Evolutionary conservation across 2,113 vertebrate species (phyloP), one percentile per base, ranked within the genome.

Genomic region (Lagopus leucura): DNA sequence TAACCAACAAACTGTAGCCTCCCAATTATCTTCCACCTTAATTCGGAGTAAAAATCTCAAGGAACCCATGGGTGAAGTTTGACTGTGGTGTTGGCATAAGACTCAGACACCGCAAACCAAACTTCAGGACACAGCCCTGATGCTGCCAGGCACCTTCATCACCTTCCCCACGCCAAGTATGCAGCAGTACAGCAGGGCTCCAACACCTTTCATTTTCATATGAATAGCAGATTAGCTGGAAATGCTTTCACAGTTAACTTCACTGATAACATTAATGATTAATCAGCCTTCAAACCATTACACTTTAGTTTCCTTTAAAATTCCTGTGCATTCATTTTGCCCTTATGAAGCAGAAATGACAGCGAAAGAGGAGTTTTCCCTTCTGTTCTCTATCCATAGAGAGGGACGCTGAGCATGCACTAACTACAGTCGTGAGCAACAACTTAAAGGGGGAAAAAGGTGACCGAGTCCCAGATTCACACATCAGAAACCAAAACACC

Each of bases 141-240:
- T 2, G 38, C 36, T 8, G 10, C 4, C 2, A 5, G 5, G 42
- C 11, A n/a, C 34, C 43, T 77, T 16, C 4, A 1, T 1, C 60
- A 21, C 32, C 11, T 0, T 7, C 7, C 25, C 81, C 11, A 6
- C 28, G 11, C 20, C 18, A 43, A 11, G 9, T 1, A 11, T 2
- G 12, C 2, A 2, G 58, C 70, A 67, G 65, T n/a, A 48, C 11
- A 38, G 38, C 38, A 38, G 38, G 3, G 19, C 52, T 71, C n/a
- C 88, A 42, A 40, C 82, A 58, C 65, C 52, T 64, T 42, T 66
- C 57, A 18, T 13, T 66, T 6, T 36, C 28, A 38, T 36, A 19
- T 6, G 24, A 24, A 11, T 5, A 27, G 30, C 32, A 69, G 16
- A 42, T 17, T 54, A 54, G 52, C 36, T 36, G 43, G 70, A 40